Base-by-base conservation (phyloP, 1,140 invertebrate genomes). In the Dysdera silvatica region DNA sequence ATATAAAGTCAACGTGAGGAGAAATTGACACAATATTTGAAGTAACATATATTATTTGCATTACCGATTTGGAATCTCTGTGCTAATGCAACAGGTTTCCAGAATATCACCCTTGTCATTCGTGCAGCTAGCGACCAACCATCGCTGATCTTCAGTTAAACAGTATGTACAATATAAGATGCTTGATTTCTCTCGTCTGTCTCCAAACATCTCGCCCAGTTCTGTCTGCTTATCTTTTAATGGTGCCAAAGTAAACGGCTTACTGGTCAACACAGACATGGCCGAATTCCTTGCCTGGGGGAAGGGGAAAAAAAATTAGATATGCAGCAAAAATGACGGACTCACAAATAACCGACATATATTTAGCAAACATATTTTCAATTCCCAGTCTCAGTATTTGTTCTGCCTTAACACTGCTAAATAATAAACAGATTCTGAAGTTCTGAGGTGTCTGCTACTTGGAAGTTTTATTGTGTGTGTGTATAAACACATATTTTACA, bases 161-260 rank as follows among this genome's bases (percentile, higher is more conserved):
- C 96, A 99, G 78, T 99, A 99, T 54, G 89, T 87, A 72, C 95
- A 83, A 77, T 95, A 97, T 65, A 99, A 80, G 45, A 98, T 88
- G 29, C 88, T 87, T 71, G 86, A 89, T 70, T 84, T 81, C 68
- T 88, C 84, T 51, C 62, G 37, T 41, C 72, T 61, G 65, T 77
- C 74, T 16, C 73, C 74, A 59, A 76, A 74, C 59, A 76, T 77
- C 70, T 80, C 79, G 3, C 75, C 74, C 29, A 79, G 70, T 66
- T 79, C 76, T 23, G 85, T 85, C 62, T 79, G 74, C 62, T 91
- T 88, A 54, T 89, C 87, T 61, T 90, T 85, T 66, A 86, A 80
- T n/a, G 91, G 89, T 3, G 92, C 91, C 66, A 98, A 77, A 37
- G 96, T 85, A 77, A 91, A 97, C 33, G 93, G 91, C n/a, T 92